Evolutionary conservation across 1,140 invertebrate species (phyloP), one percentile per base, ranked within the genome.

Genomic region (Protaetia brevitarsis): DNA sequence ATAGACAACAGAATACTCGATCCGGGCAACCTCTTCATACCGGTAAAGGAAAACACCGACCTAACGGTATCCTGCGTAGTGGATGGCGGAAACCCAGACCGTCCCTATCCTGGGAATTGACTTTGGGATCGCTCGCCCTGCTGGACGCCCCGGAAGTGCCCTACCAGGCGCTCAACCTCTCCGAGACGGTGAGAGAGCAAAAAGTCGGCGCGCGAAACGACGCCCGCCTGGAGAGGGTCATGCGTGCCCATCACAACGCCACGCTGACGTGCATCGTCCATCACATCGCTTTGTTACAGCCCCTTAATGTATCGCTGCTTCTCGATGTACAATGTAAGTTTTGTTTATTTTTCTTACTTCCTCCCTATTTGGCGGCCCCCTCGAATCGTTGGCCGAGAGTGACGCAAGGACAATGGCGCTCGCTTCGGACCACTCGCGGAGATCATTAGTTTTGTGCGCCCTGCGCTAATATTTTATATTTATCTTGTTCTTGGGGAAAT

Each of bases 251-350:
- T 79, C 89, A 92, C 78, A 90, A 90, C 74, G 87, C 88, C 36
- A 86, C 87, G 10, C 85, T 93, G 37, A 81, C 86, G 26, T 93
- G 91, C 77, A 83, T 88, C 62, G 88, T 89, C 3, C 82, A 87
- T 68, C 90, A 92, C 78, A 82, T 87, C 29, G 86, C 88, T 2
- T 79, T 91, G 41, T 78, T 85, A 16, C 81, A 82, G 11, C 82
- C 88, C 0, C 82, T 89, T 68, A 88, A 89, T 71, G 88, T 89
- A 60, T 89, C 88, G 13, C 85, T 90, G 1, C 82, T 89, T 2
- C 82, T 92, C 13, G 89, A 92, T 78, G 89, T 92, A 36, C 88
- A 91, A 83, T 92, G 90, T 92, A 80, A 91, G 89, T 89, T 29
- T 59, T 4, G 28, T 59, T 51, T 3, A 23, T 51, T 51, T 21